These are phyloP conservation scores for Rhabdornis inornatus DNA, from an alignment of 2,113 vertebrate genomes.

Conservation along the genomic window DNA sequence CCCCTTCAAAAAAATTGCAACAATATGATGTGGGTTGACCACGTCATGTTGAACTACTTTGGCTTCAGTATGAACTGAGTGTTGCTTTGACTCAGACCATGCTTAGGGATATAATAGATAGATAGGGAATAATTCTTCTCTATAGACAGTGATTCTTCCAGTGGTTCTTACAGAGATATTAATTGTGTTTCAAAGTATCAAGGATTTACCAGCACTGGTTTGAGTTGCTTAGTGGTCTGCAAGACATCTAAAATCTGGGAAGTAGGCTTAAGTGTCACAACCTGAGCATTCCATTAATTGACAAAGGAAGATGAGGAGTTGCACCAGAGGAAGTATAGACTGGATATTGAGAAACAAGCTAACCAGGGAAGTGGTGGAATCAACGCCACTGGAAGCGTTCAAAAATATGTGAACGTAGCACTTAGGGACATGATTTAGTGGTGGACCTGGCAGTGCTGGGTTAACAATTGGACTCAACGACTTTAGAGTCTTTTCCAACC, in stretches of 20 bases:
- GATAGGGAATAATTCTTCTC: not conserved
- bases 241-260: not conserved
- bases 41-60: not conserved
- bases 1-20: not conserved
- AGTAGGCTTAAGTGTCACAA: not conserved
- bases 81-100: not conserved
- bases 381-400: rapidly evolving
- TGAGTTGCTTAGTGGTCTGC: not conserved
- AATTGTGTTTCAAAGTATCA: not conserved
- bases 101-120: not conserved
- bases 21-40: not conserved
- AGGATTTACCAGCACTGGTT: not conserved
- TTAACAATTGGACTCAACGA: no score
- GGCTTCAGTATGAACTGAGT: not conserved
- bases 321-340: not conserved
- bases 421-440: not conserved
- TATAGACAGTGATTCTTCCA: not conserved
- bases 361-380: not conserved
- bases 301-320: not conserved
- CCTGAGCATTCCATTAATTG: not conserved
- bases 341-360: not conserved
- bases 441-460: not conserved
- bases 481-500: no score
- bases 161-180: not conserved
- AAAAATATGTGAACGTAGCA: rapidly evolving